phyloP scores from a whole-genome alignment of 2,113 vertebrate genomes.

The Neomonachus schauinslandi region DNA sequence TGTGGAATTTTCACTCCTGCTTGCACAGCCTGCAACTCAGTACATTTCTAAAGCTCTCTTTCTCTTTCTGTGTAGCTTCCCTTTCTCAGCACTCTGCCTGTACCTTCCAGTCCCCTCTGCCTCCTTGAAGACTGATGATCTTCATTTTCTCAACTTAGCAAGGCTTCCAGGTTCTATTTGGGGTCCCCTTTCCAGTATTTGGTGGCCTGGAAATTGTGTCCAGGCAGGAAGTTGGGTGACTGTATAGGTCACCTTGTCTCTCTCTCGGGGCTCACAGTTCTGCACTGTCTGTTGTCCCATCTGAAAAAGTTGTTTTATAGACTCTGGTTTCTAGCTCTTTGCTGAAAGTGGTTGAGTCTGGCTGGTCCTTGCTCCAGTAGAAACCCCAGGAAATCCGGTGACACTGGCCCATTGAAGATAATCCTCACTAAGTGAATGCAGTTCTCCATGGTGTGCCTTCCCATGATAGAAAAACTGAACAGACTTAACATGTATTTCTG shows the following conservation, averaged over 20 bases:
- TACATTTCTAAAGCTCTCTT: background rate
- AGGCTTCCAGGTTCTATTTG: background rate
- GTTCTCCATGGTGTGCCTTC: background rate
- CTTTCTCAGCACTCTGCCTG: background rate
- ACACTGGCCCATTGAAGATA: background rate
- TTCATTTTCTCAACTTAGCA: background rate
- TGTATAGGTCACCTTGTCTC: background rate
- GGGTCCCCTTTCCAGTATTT: background rate
- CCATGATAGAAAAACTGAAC: background rate
- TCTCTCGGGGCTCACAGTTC: background rate
- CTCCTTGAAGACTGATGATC: background rate
- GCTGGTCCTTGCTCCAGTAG: background rate
- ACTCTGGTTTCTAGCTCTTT: background rate
- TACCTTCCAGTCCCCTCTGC: background rate
- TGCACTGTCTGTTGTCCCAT: background rate
- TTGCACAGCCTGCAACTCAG: background rate
- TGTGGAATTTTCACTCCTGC: background rate
- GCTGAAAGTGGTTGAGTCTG: background rate
- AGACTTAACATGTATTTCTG: background rate
- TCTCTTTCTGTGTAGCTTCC: background rate
- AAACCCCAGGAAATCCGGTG: background rate
- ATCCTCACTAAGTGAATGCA: background rate
- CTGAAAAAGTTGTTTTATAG: background rate
- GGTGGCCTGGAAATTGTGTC: background rate
- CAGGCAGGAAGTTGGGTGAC: background rate